Evolutionary conservation across 2,888 invertebrate genomes (phyloP).

Genomic region (Coronaproctus castanopsis): DNA sequence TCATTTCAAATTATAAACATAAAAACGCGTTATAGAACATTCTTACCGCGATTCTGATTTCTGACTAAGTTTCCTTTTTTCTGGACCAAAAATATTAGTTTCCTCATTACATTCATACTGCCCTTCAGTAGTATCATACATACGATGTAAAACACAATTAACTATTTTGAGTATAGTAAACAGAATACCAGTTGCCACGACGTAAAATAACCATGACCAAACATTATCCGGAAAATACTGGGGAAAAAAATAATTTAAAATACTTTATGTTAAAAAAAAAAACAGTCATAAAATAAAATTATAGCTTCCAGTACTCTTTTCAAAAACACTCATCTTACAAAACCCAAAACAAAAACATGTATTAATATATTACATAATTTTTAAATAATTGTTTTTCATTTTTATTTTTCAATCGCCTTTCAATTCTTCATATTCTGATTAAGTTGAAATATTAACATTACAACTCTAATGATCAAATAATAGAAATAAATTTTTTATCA

Average conservation of each 20-base stretch:
- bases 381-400: no score
- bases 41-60: conserved; percentile 8
- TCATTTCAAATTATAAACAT: no score
- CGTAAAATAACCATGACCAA: conserved; percentile 71
- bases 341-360: not conserved
- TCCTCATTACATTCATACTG: no score
- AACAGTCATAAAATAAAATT: conserved; percentile 4
- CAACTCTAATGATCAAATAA: no score
- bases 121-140: conserved; percentile 79
- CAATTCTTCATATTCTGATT: no score
- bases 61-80: conserved; percentile 10
- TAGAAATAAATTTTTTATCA: no score
- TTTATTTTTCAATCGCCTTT: no score
- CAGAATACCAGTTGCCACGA: conserved; percentile 52
- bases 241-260: conserved; percentile 11
- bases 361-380: no score
- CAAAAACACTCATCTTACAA: not conserved
- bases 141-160: conserved; percentile 73
- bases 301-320: no score
- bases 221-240: conserved; percentile 71
- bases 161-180: conserved; percentile 66
- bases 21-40: no score
- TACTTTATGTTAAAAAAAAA: conserved; percentile 1
- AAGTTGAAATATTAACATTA: no score
- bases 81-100: not conserved